phyloP scores from a whole-genome alignment of 2,888 invertebrate species.

The Calliopum simillimum region DNA sequence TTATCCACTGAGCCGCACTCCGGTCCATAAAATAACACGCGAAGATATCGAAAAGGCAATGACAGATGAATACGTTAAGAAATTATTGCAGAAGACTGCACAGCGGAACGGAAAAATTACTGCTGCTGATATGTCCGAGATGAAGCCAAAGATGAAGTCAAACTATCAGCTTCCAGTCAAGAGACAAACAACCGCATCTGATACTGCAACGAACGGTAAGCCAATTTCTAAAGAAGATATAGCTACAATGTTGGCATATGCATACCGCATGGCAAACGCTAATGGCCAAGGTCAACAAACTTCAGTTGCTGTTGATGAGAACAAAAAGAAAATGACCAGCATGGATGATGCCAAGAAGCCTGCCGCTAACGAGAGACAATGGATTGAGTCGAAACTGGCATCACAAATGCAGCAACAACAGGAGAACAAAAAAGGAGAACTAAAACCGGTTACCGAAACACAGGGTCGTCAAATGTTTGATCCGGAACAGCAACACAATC shows the following conservation, averaged over 20 bases:
- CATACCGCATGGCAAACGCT: slow-evolving; percentile 56
- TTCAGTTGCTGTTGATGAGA: slow-evolving; percentile 32
- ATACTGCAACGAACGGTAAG: slow-evolving; percentile 29
- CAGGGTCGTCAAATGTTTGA: neutral
- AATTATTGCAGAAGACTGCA: slow-evolving; percentile 53
- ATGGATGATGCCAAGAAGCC: neutral
- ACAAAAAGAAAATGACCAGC: slow-evolving; percentile 21
- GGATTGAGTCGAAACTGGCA: slow-evolving; percentile 19
- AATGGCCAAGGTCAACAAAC: slow-evolving; percentile 38
- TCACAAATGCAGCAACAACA: slow-evolving; percentile 35
- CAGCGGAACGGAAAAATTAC: neutral
- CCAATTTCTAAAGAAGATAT: slow-evolving; percentile 56
- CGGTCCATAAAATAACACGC: slow-evolving; percentile 59
- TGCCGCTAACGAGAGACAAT: neutral
- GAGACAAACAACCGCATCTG: slow-evolving; percentile 47
- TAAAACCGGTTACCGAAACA: slow-evolving; percentile 3
- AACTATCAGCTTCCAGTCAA: slow-evolving; percentile 42
- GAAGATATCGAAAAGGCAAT: slow-evolving; percentile 59
- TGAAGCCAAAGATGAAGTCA: neutral
- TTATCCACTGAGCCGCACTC: slow-evolving; percentile 55
- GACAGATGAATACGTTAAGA: slow-evolving; percentile 59
- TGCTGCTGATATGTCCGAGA: neutral
- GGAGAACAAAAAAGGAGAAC: slow-evolving; percentile 27
- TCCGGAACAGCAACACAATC: slow-evolving; percentile 18
- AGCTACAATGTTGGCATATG: slow-evolving; percentile 56